These are phyloP conservation scores for Erebia aethiops DNA, from an alignment of 2,888 invertebrate genomes.

Conservation along the genomic window DNA sequence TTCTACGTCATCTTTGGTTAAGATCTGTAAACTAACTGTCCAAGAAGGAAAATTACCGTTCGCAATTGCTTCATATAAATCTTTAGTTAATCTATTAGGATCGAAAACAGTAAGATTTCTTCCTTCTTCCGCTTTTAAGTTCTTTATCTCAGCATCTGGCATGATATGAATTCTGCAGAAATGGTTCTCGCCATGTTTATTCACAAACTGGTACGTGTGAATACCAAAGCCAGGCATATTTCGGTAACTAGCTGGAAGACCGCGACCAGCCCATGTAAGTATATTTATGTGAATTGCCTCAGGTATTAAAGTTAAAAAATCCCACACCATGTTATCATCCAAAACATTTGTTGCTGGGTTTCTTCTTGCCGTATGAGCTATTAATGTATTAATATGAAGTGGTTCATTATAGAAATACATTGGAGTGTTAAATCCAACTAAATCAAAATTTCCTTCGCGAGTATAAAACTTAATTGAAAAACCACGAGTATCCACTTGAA, in stretches of 20 bases:
- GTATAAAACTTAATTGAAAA: constrained; percentile 85
- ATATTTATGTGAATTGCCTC: constrained; percentile 89
- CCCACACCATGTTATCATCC: constrained; percentile 70
- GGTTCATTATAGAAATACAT: constrained; percentile 78
- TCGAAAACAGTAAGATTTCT: constrained; percentile 86
- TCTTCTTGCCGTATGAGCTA: constrained; percentile 79
- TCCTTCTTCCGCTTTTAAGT: constrained; percentile 85
- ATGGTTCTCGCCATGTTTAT: constrained; percentile 85
- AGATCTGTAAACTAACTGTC: constrained; percentile 90
- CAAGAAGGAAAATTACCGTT: constrained; percentile 87
- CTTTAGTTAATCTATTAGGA: constrained; percentile 93
- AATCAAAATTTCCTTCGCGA: constrained; percentile 88
- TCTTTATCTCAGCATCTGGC: constrained; percentile 92
- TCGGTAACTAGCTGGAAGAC: constrained; percentile 93
- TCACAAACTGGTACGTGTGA: constrained; percentile 94
- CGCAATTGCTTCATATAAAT: constrained; percentile 51
- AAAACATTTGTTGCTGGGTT: constrained; percentile 78
- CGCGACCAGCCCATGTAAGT: constrained; percentile 91
- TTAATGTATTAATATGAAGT: constrained; percentile 52
- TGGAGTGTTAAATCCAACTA: constrained; percentile 56
- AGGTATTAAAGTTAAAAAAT: constrained; percentile 73
- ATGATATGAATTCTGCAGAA: constrained; percentile 95
- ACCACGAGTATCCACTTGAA: constrained; percentile 88
- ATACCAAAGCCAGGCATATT: constrained; percentile 95
- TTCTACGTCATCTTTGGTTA: constrained; percentile 91